A percentile compares a stretch with the other conserved stretches of the same genome.
Evolutionary conservation across 1,140 invertebrate genomes (phyloP).

Genomic region (Eriocheir sinensis): DNA sequence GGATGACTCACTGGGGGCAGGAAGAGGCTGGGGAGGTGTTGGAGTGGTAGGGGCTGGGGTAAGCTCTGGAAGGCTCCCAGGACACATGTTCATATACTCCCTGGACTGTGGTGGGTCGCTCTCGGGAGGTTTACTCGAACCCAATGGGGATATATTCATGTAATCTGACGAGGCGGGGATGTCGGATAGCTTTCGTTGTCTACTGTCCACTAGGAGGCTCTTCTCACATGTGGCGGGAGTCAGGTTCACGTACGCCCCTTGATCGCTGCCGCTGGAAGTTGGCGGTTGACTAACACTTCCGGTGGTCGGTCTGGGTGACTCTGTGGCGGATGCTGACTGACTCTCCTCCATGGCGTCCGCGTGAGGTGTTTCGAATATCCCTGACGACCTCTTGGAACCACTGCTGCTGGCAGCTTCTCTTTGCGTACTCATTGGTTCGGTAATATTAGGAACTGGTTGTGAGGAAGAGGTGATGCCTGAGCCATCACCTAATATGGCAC

Average conservation of each 20-base stretch:
- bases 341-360: slow-evolving; percentile 55
- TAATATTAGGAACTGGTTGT: slow-evolving; percentile 74
- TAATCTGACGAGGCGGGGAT: slow-evolving; percentile 57
- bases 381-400: slow-evolving; percentile 61
- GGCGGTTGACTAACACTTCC: slow-evolving; percentile 35
- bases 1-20: slow-evolving; percentile 12
- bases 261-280: slow-evolving; percentile 36
- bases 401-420: neutral
- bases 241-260: slow-evolving; percentile 72
- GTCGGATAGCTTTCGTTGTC: slow-evolving; percentile 65
- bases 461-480: slow-evolving; percentile 38
- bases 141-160: slow-evolving; percentile 69
- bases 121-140: slow-evolving; percentile 50
- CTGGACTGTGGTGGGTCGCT: slow-evolving; percentile 47
- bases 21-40: slow-evolving; percentile 29
- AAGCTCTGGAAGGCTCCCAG: slow-evolving; percentile 57
- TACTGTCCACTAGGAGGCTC: slow-evolving; percentile 44
- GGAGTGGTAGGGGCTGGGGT: neutral
- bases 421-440: slow-evolving; percentile 56
- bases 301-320: neutral
- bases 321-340: slow-evolving; percentile 41
- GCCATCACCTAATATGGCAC: slow-evolving; percentile 70
- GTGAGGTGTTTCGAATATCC: slow-evolving; percentile 61
- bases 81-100: slow-evolving; percentile 74
- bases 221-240: slow-evolving; percentile 55